Conservation (phyloP, 37 sponge, comb jelly and placozoan species). For the Theonella swinhoei region DNA sequence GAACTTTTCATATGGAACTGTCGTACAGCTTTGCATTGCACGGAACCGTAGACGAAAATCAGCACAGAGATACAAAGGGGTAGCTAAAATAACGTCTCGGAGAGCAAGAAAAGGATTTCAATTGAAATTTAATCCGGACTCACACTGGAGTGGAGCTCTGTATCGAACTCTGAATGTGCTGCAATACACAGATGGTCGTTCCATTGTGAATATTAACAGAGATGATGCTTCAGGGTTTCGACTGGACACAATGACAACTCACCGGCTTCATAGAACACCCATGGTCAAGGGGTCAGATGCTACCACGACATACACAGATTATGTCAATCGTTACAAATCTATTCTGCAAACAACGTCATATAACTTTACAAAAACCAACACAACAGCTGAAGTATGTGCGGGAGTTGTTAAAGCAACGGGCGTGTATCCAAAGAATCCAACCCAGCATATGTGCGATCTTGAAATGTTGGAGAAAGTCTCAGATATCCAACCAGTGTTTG, state of each 20-base stretch:
- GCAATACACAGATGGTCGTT: conserved; percentile 1
- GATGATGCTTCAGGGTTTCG: conserved; percentile 22
- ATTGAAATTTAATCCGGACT: conserved; percentile 45
- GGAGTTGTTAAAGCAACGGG: conserved; percentile 28
- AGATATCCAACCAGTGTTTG: neutral
- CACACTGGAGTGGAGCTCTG: conserved; percentile 42
- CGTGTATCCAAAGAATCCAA: conserved; percentile 18
- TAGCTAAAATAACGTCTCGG: conserved; percentile 22
- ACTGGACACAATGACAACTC: no score
- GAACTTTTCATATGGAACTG: conserved; percentile 39
- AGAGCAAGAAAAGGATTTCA: conserved; percentile 36
- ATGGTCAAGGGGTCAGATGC: neutral
- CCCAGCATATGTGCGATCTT: conserved; percentile 18
- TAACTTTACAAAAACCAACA: no score
- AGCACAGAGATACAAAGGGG: conserved; percentile 14
- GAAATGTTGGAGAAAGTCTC: neutral
- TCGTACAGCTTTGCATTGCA: conserved; percentile 40
- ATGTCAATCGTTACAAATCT: conserved; percentile 19
- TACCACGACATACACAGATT: conserved; percentile 17
- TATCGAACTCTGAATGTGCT: conserved; percentile 7
- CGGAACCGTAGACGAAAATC: conserved; percentile 21
- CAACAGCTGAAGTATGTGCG: conserved; percentile 33
- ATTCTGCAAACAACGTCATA: conserved; percentile 15
- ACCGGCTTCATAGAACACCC: conserved; percentile 3
- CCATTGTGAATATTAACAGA: conserved; percentile 1